Base-by-base conservation (phyloP, 2,797 vertebrate species). In the Parotocinclus haroldoi region DNA sequence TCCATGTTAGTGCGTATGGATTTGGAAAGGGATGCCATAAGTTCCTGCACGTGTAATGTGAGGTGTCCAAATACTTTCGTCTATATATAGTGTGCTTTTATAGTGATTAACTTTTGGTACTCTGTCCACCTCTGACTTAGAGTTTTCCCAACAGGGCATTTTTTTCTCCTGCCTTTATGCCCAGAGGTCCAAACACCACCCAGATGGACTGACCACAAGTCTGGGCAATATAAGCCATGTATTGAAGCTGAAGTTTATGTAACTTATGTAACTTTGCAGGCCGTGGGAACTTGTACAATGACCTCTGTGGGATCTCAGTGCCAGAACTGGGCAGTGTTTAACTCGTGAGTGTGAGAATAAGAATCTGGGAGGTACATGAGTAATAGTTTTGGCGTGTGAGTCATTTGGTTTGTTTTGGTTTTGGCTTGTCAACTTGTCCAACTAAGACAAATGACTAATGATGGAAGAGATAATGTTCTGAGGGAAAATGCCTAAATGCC, bases 261-360 rank as follows among this genome's bases (percentile, higher is more conserved):
- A 87, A 85, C 84, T 87, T 83, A 86, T 80, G 85, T 87, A 87
- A 86, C 85, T 81, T 56, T 18, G 64, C 73, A 55, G 81, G 82
- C 80, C 85, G 79, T 91, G 89, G 88, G 89, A 90, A 90, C 81
- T 76, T 75, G 63, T 63, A 39, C 37, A 58, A 53, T 56, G 46
- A 79, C 64, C 77, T 59, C 71, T 63, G 62, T 68, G 77, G 76
- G 66, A 73, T 78, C 80, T 76, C 58, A 69, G 58, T 77, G 75
- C 80, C 77, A 75, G 46, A 59, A 68, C 61, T 69, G 66, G 18
- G 50, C 61, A 54, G 9, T 27, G 50, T 36, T 53, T 6, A 45
- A 6, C 8, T 52, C 12, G n/a, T 50, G 68, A 79, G 66, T 13
- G 17, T 58, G 42, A 64, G 46, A 37, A 63, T 10, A 46, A 42